phyloP scores from a whole-genome alignment of 1,140 invertebrate genomes.

The Mesaphorura yosii region DNA sequence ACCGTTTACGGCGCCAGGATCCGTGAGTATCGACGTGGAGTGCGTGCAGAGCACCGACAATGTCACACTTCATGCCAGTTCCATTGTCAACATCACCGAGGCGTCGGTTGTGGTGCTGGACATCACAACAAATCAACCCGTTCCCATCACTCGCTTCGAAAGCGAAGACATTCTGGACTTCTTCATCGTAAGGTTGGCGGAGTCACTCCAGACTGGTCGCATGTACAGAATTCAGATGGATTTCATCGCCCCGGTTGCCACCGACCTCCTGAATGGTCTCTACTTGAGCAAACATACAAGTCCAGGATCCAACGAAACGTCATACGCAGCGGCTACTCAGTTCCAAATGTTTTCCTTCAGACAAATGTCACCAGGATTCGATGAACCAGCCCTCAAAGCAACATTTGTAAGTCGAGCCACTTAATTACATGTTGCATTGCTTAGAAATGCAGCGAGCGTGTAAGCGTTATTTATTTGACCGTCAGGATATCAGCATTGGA shows the following conservation, averaged over 20 bases:
- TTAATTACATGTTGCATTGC: no score
- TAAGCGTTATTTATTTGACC: no score
- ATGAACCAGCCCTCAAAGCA: constrained; percentile 73
- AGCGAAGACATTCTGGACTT: no score
- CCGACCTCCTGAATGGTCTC: background rate
- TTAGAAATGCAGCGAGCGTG: no score
- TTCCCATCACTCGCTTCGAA: no score
- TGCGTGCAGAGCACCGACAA: background rate
- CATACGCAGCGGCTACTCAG: constrained; percentile 1
- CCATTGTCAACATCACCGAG: background rate
- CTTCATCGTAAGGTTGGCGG: background rate
- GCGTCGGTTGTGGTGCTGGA: no score
- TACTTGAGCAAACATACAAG: background rate
- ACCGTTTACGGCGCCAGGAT: background rate
- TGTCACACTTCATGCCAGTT: background rate
- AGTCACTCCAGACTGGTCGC: background rate
- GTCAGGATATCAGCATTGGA: constrained; percentile 50
- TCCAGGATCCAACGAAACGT: background rate
- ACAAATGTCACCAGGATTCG: constrained; percentile 88
- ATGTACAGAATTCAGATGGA: background rate
- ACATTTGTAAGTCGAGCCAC: no score
- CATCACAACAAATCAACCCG: no score
- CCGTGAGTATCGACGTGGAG: background rate
- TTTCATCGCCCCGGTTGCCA: background rate
- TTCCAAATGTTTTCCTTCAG: no score